Base-by-base conservation (phyloP, 2,888 invertebrate species). In the Latheticus oryzae region DNA sequence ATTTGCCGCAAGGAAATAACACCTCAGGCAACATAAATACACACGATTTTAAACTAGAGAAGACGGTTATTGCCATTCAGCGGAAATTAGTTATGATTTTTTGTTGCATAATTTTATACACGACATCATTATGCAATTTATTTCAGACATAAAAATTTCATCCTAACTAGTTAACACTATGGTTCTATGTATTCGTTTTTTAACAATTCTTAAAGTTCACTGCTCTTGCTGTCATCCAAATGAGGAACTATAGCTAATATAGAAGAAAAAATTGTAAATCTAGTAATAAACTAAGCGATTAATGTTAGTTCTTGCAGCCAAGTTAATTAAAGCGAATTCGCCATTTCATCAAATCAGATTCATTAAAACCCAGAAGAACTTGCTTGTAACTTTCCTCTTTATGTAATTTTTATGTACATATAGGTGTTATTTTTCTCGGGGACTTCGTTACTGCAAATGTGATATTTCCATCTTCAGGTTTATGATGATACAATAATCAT, bases 41-140 rank as follows among this genome's bases (percentile, higher is more conserved):
- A 12, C 15, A 16, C 32, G 30, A 17, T 19, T 17, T 11, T 19
- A 35, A 32, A 26, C 24, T 11, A 26, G 19, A 32, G 23, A 23
- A 37, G 50, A 50, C 37, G 37, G 50, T 37, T 50, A 50, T 37
- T 37, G 50, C 16, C 37, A 50, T 37, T 23, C 50, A 50, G 17
- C 50, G 50, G 50, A 50, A 50, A 50, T 50, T 50, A 35, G 37
- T 28, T 50, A 11, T 9, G 19, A 26, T 24, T 38, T 38, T 50
- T 50, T 50, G 17, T 26, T 37, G 24, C 37, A 19, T 21, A 45
- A 28, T n/a, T 35, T 23, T 13, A 48, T 48, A 7, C 26, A 24
- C 32, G 30, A 17, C 30, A 45, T 45, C 19, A 45, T 45, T 45
- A 45, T n/a, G 21, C 32, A 45, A 32, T 26, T 26, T 26, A n/a